Evolutionary conservation across 2,888 invertebrate genomes (phyloP), one percentile per base, ranked within the genome.

Genomic region (Amiota mariae): DNA sequence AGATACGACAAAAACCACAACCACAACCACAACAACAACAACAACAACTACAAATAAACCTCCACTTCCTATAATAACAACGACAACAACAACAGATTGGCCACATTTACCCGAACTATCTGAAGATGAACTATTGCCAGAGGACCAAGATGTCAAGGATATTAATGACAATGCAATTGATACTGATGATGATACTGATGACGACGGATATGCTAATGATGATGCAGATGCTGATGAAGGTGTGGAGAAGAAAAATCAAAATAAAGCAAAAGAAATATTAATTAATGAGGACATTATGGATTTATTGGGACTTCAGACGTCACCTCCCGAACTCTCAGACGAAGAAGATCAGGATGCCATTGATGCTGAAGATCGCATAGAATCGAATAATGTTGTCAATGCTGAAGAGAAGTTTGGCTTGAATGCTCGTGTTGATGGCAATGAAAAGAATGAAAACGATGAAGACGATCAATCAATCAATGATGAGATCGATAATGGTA

Each of bases 381-480:
- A 63, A 6, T 67, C 18, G 6, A 0, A 13, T 0, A 73, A 71
- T 57, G 8, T 1, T 20, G 76, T 71, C 20, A 73, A 76, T 64
- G 76, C 76, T 36, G 76, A 76, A 13, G 71, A 76, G 49, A 20
- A 76, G 76, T 59, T n/a, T 13, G 9, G 18, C 54, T 6, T 48
- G 36, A 57, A 51, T 59, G 11, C 48, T 10, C 11, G 13, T 51
- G 54, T 68, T 13, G 12, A 51, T 20, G 56, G 20, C 36, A 24
- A 49, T 20, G 49, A 67, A 20, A 13, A 49, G 1, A 56, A 75
- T 11, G 54, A 46, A n/a, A 61, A 72, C 13, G 51, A 46, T n/a
- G 20, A 70, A 13, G 70, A 49, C 4, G 68, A 72, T 64, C 12
- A 20, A 67, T 54, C 20, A 18, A 24, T 24, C 24, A 24, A 24